Conservation (phyloP, 2,113 vertebrate genomes). For the Gasterosteus aculeatus region DNA sequence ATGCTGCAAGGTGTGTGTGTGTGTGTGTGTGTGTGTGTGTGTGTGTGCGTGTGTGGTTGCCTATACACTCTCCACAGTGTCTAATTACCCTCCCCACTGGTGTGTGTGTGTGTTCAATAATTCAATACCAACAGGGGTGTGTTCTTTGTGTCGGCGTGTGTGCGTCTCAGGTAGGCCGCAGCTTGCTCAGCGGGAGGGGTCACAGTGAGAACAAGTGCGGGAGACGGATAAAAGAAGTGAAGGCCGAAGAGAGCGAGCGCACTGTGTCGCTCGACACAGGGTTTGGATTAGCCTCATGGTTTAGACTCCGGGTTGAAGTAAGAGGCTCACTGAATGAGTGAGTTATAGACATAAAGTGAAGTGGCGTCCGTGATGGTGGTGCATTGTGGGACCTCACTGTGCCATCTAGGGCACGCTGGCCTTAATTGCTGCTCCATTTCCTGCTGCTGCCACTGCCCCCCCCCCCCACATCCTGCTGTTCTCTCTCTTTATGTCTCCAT, state of each 20-base stretch:
- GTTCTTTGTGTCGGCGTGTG: slow-evolving; percentile 30
- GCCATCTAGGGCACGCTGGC: slow-evolving; percentile 76
- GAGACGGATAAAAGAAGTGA: background rate
- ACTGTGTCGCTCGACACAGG: background rate
- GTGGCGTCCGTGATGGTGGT: slow-evolving; percentile 35
- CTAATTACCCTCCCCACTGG: slow-evolving; percentile 56
- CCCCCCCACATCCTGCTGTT: background rate
- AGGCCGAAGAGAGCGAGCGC: background rate
- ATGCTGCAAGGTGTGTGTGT: background rate
- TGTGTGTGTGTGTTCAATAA: slow-evolving; percentile 73
- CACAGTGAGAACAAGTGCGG: background rate
- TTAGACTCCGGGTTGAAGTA: background rate
- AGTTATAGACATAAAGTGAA: slow-evolving; percentile 33
- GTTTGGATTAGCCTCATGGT: background rate
- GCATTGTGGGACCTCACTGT: slow-evolving; percentile 71
- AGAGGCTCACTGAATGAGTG: background rate
- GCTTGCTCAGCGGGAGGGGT: slow-evolving; percentile 38
- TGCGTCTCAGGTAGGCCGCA: slow-evolving; percentile 32
- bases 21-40: background rate
- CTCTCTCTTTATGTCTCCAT: slow-evolving; percentile 33
- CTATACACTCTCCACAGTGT: slow-evolving; percentile 57
- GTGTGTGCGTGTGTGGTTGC: slow-evolving; percentile 18
- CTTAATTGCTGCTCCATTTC: slow-evolving; percentile 84
- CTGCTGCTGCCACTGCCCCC: slow-evolving; percentile 71
- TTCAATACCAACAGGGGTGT: slow-evolving; percentile 61